A percentile compares a stretch with the other conserved stretches of the same genome.
Evolutionary conservation across 2,888 invertebrate genomes (phyloP).

Genomic region (Diarsia dahlii): DNA sequence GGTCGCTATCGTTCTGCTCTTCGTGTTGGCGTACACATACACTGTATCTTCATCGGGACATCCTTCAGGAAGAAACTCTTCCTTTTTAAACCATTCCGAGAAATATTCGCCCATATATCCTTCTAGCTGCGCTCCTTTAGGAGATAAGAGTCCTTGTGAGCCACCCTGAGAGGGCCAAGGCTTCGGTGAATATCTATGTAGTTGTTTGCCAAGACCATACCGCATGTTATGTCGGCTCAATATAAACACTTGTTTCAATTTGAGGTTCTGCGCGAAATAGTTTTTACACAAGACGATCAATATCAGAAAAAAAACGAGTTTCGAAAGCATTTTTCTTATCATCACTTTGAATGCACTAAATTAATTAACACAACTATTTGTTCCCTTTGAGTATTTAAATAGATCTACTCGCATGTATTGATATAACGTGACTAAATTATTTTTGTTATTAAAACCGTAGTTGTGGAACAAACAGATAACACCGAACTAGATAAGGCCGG

Average conservation of each 20-base stretch:
- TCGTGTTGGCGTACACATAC: conserved; percentile 35
- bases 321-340: conserved; percentile 20
- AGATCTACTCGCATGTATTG: conserved; percentile 1
- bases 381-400: not conserved
- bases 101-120: conserved; percentile 61
- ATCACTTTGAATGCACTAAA: not conserved
- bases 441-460: not conserved
- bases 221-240: conserved; percentile 60
- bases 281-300: conserved; percentile 15
- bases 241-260: conserved; percentile 61
- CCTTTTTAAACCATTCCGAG: conserved; percentile 53
- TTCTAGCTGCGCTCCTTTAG: conserved; percentile 52
- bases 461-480: not conserved
- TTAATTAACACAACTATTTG: not conserved
- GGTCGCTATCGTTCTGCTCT: conserved; percentile 38
- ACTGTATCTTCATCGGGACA: conserved; percentile 54
- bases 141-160: conserved; percentile 36
- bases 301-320: conserved; percentile 28
- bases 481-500: not conserved
- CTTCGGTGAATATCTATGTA: conserved; percentile 42
- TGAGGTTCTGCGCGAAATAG: not conserved
- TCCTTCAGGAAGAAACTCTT: conserved; percentile 42
- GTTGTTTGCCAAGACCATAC: not conserved
- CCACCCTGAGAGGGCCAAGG: conserved; percentile 31
- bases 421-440: conserved; percentile 10